Evolutionary conservation across 2,888 invertebrate genomes (phyloP), one percentile per base, ranked within the genome.

Genomic region (Ornithoptera alexandrae): DNA sequence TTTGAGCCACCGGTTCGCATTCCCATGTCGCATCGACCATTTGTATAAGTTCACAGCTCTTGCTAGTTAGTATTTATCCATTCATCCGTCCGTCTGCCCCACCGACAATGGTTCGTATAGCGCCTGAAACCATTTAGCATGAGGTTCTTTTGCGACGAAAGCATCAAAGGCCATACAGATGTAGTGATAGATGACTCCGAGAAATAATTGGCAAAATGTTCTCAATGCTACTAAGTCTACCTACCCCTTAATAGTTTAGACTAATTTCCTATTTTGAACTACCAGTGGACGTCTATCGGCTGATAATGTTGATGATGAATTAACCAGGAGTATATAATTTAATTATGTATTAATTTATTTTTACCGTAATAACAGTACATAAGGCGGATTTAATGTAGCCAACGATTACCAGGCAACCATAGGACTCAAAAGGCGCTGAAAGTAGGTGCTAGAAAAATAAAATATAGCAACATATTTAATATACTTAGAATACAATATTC

Each of bases 31-130:
- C 70, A 67, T 65, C 72, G 74, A 71, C 85, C 78, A 89, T 90
- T 90, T 89, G 90, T 88, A 86, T 81, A 79, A 81, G 79, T 89
- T 90, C 88, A 87, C 88, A 82, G 88, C 88, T 86, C 72, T 65
- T 39, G 81, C 85, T 88, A 86, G 88, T 88, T 87, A 84, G 83
- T 77, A 71, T 72, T 69, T 70, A 67, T 73, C 89, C 84, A 90
- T 90, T 90, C 90, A 90, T 84, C 87, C 88, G 90, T 89, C 90
- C 74, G 81, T 86, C 85, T 76, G 65, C 67, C 67, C 62, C 58
- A 66, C 79, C 83, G 82, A 90, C 90, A 90, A 89, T 90, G 84
- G 83, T 53, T 71, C 72, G 77, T 81, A 76, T 79, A 77, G 73
- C 62, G 75, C 75, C 75, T 72, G 72, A 62, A 72, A 78, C 77